phyloP scores from a whole-genome alignment of 2,113 vertebrate species.

The Sceloporus tristichus region DNA sequence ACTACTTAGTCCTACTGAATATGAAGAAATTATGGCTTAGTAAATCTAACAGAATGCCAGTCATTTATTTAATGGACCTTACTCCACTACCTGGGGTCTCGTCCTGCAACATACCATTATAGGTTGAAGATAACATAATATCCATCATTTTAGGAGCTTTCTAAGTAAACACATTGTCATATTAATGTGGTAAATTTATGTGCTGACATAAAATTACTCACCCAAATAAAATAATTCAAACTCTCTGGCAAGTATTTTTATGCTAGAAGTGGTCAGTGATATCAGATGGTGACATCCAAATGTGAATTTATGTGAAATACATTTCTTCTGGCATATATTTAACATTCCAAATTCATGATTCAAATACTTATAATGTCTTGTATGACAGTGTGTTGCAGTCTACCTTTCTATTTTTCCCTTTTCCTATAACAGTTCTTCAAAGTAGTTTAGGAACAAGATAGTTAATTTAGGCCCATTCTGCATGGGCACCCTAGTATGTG shows the following conservation, averaged over 20 bases:
- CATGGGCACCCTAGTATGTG: too few species aligned
- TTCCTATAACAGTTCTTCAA: too few species aligned
- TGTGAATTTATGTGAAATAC: not conserved
- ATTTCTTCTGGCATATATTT: not conserved
- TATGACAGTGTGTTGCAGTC: too few species aligned
- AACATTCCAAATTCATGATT: not conserved
- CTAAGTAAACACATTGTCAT: too few species aligned
- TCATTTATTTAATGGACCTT: not conserved
- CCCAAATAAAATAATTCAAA: not conserved
- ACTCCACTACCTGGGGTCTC: not conserved
- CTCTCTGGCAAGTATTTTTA: slow-evolving; percentile 29
- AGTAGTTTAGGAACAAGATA: too few species aligned
- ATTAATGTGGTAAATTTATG: slow-evolving; percentile 31
- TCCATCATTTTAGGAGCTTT: not conserved
- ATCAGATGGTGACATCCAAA: slow-evolving; percentile 8
- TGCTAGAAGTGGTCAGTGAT: slow-evolving; percentile 10
- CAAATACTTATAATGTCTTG: not conserved
- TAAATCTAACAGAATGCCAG: too few species aligned
- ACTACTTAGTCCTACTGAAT: too few species aligned
- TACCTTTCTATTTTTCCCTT: too few species aligned
- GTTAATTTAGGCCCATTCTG: too few species aligned
- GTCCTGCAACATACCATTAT: not conserved
- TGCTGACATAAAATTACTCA: slow-evolving; percentile 45
- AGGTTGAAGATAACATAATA: not conserved
- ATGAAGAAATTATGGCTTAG: too few species aligned